A percentile compares a stretch with the other conserved stretches of the same genome.
phyloP scores from a whole-genome alignment of 2,888 invertebrate species.

The Diarsia dahlii region DNA sequence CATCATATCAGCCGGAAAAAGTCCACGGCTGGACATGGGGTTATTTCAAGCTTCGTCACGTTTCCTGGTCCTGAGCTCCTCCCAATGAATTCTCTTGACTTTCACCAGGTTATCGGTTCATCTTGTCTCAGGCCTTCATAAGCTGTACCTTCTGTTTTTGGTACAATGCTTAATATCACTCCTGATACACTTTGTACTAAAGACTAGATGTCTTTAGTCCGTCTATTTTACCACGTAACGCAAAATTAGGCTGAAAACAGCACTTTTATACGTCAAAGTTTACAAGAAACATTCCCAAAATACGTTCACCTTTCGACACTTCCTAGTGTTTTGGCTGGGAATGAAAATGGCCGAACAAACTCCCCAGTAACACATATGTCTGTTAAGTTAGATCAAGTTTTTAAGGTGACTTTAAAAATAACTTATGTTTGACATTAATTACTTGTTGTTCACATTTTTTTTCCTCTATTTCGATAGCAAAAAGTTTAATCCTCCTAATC shows the following conservation, averaged over 20 bases:
- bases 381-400: too few relatives aligned
- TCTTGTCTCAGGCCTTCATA: background rate
- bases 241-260: too few relatives aligned
- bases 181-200: background rate
- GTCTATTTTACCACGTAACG: background rate
- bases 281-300: too few relatives aligned
- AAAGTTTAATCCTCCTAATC: slow-evolving; percentile 41
- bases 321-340: too few relatives aligned
- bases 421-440: slow-evolving; percentile 19
- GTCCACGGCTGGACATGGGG: too few relatives aligned
- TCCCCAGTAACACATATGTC: too few relatives aligned
- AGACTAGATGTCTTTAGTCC: too few relatives aligned
- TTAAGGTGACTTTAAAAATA: slow-evolving; percentile 6
- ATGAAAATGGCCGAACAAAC: too few relatives aligned
- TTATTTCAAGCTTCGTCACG: background rate
- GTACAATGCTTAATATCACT: background rate
- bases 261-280: too few relatives aligned
- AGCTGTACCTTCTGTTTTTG: background rate
- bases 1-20: background rate
- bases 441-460: slow-evolving; percentile 34
- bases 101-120: background rate
- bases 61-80: background rate
- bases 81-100: background rate
- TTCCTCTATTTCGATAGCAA: slow-evolving; percentile 21
- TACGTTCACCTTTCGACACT: too few relatives aligned